These are phyloP conservation scores for Casuarius casuarius DNA, from an alignment of 2,113 vertebrate genomes.

Conservation along the genomic window DNA sequence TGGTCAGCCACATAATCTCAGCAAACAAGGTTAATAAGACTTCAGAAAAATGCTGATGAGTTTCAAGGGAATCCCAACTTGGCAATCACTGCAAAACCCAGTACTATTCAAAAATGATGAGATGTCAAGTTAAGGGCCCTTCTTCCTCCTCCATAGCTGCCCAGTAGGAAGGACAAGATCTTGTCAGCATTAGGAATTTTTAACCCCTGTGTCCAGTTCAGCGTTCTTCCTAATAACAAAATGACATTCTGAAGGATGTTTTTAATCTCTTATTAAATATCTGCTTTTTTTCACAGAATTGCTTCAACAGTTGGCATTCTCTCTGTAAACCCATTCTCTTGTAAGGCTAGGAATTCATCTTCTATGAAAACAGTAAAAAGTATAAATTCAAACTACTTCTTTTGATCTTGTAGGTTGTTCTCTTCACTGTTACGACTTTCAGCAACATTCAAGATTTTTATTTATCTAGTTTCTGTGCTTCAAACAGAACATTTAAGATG, in stretches of 20 bases:
- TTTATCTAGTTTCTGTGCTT: constrained; percentile 29
- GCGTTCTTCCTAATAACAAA: background rate
- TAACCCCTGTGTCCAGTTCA: background rate
- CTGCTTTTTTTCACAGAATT: background rate
- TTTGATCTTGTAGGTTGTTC: background rate
- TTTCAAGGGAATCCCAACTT: constrained; percentile 25
- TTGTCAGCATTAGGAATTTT: background rate
- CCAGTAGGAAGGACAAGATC: background rate
- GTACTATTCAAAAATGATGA: background rate
- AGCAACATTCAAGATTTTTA: background rate
- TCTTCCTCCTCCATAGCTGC: background rate
- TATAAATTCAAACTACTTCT: background rate
- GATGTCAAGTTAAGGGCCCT: background rate
- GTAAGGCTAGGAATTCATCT: background rate
- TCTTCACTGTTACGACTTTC: background rate
- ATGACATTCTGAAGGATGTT: background rate
- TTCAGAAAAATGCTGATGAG: constrained; percentile 36
- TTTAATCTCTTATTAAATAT: background rate
- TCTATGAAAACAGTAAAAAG: background rate
- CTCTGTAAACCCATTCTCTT: background rate
- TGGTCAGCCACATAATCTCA: background rate
- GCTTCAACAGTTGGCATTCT: background rate
- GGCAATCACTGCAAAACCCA: background rate
- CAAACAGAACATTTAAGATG: background rate
- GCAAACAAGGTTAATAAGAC: constrained; percentile 49